phyloP scores from a whole-genome alignment of 2,113 vertebrate genomes.

The Muntiacus muntjak region DNA sequence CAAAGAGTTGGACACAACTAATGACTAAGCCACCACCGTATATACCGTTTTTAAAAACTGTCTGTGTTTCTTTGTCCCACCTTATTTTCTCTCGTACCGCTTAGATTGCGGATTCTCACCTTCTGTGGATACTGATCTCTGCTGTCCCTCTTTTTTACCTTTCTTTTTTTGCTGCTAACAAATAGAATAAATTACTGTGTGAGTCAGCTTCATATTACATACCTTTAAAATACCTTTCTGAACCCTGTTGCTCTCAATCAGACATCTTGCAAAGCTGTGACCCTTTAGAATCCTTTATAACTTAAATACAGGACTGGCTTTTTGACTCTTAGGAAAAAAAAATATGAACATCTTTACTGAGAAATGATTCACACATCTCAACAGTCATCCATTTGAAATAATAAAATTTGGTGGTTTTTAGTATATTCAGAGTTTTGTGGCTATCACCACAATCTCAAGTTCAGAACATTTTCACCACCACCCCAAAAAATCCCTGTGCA shows the following conservation, averaged over 20 bases:
- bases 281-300: neutral
- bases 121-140: neutral
- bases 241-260: neutral
- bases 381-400: neutral
- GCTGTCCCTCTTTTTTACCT: neutral
- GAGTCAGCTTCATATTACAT: neutral
- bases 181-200: neutral
- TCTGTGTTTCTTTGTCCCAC: neutral
- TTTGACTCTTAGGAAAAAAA: neutral
- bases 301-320: neutral
- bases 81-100: neutral
- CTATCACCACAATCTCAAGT: neutral
- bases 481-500: neutral
- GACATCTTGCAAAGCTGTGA: neutral
- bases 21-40: neutral
- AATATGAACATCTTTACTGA: neutral
- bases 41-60: neutral
- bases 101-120: neutral
- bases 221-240: neutral
- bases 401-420: neutral
- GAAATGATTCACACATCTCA: neutral
- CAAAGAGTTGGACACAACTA: neutral
- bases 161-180: neutral
- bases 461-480: neutral
- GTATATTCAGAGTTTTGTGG: neutral